Evolutionary conservation across 2,113 vertebrate species (phyloP), one percentile per base, ranked within the genome.

Genomic region (Urocitellus parryii): DNA sequence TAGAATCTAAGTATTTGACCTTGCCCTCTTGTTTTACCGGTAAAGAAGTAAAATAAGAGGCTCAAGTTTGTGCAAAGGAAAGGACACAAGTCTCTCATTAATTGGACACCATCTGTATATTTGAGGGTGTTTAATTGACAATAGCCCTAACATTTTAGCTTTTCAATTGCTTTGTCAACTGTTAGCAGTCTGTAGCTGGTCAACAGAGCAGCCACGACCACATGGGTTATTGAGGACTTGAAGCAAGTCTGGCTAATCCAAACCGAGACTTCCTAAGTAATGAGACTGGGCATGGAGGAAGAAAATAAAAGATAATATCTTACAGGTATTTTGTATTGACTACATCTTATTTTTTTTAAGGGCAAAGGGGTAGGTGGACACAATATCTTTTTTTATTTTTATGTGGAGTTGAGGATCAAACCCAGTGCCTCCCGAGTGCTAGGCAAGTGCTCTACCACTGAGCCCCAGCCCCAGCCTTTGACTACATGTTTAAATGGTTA

Each of bases 401-500:
- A 45, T 45, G 45, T 45, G 45, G 45, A 45, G 8, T 45, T 45
- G 45, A 45, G 45, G 45, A 45, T 45, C 45, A 45, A 45, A 45
- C 45, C 45, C 45, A 45, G 45, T 45, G 1, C 45, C 45, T 45
- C 45, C 8, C 8, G 1, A 8, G 8, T 45, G 45, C 45, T 45
- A 45, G 45, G 45, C 45, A 45, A 45, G 45, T 8, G 1, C 45
- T 45, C 45, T 9, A 45, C 45, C 45, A 45, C 45, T 45, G 45
- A 45, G 45, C 45, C 45, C 45, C 45, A 45, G 1, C 45, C 45
- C 45, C 45, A 45, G 45, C 45, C 45, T 45, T 56, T 58, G 22
- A 76, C 80, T 90, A 92, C 25, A 92, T 27, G n/a, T 95, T 91
- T 82, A 82, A 91, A 78, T 16, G 25, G 20, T 63, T 56, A 29